Percentiles rank a stretch among this genome's conserved stretches.
Conservation (phyloP, 2,888 invertebrate genomes). For the Drosophila tripunctata region DNA sequence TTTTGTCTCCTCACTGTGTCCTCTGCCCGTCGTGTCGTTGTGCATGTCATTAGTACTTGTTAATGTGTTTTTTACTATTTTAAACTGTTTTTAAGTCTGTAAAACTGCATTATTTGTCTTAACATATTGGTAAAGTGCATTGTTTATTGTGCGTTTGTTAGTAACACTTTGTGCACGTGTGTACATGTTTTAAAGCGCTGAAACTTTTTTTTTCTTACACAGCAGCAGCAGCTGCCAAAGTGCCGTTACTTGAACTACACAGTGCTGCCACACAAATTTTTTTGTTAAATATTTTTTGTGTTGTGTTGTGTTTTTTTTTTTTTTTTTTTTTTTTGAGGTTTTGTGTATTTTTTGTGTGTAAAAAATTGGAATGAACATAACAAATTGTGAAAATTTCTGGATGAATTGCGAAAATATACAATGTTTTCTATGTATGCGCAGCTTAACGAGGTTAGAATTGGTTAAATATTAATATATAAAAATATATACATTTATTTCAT, state of each 20-base stretch:
- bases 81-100: no score
- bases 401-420: neutral
- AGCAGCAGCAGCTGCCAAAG: slow-evolving; percentile 14
- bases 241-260: slow-evolving; percentile 29
- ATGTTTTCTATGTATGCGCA: neutral
- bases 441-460: slow-evolving; percentile 16
- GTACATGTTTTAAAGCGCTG: neutral
- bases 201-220: slow-evolving; percentile 4
- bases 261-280: slow-evolving; percentile 2
- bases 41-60: slow-evolving; percentile 29
- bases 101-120: no score
- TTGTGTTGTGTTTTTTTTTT: neutral
- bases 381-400: neutral
- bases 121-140: slow-evolving; percentile 23
- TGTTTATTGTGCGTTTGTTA: slow-evolving; percentile 1
- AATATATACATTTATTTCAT: neutral
- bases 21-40: slow-evolving; percentile 22
- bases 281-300: neutral
- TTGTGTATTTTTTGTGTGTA: slow-evolving; percentile 1
- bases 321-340: neutral
- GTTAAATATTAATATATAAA: no score
- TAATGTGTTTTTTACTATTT: slow-evolving; percentile 20
- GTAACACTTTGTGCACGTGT: slow-evolving; percentile 3
- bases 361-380: neutral
- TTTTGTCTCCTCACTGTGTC: neutral